Percentiles rank a stretch among this genome's conserved stretches.
Conservation (phyloP, 2,113 vertebrate genomes). For the Sylvia atricapilla region DNA sequence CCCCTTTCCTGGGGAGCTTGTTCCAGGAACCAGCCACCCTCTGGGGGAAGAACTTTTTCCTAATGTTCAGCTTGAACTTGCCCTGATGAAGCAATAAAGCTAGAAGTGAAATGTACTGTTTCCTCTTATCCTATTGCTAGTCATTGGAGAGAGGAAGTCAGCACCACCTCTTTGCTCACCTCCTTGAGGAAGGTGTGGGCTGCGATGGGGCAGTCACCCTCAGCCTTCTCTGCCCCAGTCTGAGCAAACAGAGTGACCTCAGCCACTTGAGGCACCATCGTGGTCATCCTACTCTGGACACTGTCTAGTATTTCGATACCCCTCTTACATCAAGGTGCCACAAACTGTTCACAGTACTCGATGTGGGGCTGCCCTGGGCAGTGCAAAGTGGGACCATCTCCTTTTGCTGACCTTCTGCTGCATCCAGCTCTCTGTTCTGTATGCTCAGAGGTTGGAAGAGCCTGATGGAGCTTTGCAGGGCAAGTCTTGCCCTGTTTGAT, state of each 20-base stretch:
- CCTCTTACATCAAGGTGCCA: background rate
- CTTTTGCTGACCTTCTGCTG: background rate
- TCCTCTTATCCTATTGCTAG: accelerated
- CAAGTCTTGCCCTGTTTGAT: background rate
- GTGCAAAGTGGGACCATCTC: background rate
- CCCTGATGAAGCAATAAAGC: background rate
- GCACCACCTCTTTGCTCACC: accelerated
- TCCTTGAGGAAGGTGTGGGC: accelerated
- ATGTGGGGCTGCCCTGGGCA: background rate
- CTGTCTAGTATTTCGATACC: accelerated
- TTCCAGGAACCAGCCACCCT: background rate
- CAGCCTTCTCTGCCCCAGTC: background rate
- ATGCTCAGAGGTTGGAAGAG: background rate
- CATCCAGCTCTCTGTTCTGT: background rate
- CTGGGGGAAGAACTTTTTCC: background rate
- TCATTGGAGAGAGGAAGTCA: background rate
- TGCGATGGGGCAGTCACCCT: background rate
- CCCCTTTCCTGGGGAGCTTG: background rate
- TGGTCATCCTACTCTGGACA: background rate
- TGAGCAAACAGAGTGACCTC: background rate
- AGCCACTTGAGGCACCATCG: background rate
- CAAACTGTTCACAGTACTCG: background rate
- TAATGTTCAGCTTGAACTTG: background rate
- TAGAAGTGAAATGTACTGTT: background rate
- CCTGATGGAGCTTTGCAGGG: background rate